These are phyloP conservation scores for Gymnocypris eckloni DNA, from an alignment of 2,797 vertebrate genomes.

Conservation along the genomic window DNA sequence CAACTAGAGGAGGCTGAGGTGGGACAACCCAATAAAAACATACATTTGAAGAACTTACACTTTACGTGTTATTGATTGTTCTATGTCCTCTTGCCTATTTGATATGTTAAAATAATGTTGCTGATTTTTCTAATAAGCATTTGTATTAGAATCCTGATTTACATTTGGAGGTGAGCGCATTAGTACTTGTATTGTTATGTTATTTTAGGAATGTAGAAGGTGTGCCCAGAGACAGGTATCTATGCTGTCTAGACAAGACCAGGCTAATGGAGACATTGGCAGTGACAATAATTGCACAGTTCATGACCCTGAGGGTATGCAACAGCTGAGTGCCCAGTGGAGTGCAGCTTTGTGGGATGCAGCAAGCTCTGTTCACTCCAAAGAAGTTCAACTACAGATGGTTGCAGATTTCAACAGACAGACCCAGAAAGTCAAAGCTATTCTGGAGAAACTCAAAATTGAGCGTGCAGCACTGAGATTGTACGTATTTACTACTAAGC, in stretches of 20 bases:
- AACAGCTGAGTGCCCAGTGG: slow-evolving; percentile 70
- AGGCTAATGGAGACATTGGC: slow-evolving; percentile 44
- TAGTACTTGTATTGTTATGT: slow-evolving; percentile 41
- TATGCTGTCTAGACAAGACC: slow-evolving; percentile 64
- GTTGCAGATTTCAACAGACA: slow-evolving; percentile 79
- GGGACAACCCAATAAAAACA: slow-evolving; percentile 50
- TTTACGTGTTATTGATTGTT: not conserved
- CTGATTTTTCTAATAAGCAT: not conserved
- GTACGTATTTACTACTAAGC: slow-evolving; percentile 76
- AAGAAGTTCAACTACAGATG: slow-evolving; percentile 79
- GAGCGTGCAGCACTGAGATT: slow-evolving; percentile 80
- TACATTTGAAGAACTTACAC: not conserved
- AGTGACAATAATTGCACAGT: slow-evolving; percentile 13
- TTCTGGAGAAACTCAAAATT: slow-evolving; percentile 73
- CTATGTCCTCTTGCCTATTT: not conserved
- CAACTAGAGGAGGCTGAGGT: slow-evolving; percentile 90
- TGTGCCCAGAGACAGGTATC: slow-evolving; percentile 74
- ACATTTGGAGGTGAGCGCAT: not conserved
- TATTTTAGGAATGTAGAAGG: slow-evolving; percentile 75
- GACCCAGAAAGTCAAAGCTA: slow-evolving; percentile 69
- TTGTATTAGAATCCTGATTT: not conserved
- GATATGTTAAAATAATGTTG: not conserved
- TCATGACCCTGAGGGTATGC: slow-evolving; percentile 55
- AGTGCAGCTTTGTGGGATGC: slow-evolving; percentile 78
- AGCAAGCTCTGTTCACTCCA: slow-evolving; percentile 75